Conservation (phyloP, 2,113 vertebrate genomes). For the Festucalex cinctus region DNA sequence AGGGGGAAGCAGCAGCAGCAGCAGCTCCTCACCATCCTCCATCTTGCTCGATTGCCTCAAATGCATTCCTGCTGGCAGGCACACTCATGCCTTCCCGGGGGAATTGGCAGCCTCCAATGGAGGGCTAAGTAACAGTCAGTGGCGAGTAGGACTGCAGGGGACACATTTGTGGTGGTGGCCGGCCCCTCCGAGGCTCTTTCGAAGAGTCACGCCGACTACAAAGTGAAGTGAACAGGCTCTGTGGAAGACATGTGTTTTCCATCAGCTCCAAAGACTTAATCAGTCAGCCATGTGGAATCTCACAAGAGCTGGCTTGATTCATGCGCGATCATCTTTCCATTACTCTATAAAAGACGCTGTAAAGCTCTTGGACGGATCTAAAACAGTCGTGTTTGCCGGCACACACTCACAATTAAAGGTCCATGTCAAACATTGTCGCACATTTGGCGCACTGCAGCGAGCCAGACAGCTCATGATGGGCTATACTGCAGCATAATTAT, state of each 20-base stretch:
- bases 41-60: constrained; percentile 62
- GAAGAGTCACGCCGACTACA: constrained; percentile 28
- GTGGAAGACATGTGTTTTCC: constrained; percentile 63
- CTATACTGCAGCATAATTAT: neutral
- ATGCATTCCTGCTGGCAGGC: constrained; percentile 65
- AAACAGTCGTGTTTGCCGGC: constrained; percentile 22
- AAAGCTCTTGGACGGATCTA: constrained; percentile 29
- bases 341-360: constrained; percentile 53
- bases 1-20: constrained; percentile 54
- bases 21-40: constrained; percentile 60
- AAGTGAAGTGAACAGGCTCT: constrained; percentile 55
- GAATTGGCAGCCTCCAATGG: constrained; percentile 56
- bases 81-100: constrained; percentile 58
- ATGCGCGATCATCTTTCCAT: constrained; percentile 58
- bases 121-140: constrained; percentile 68
- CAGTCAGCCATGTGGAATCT: constrained; percentile 61
- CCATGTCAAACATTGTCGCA: constrained; percentile 10
- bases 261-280: constrained; percentile 56
- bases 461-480: neutral
- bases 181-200: constrained; percentile 47
- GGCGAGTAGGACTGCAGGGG: constrained; percentile 46
- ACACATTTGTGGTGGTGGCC: constrained; percentile 57
- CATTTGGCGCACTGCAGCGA: constrained; percentile 3
- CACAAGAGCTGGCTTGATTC: constrained; percentile 43
- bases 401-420: constrained; percentile 26